phyloP scores from a whole-genome alignment of 2,113 vertebrate species.

The Rhinogobius similis region DNA sequence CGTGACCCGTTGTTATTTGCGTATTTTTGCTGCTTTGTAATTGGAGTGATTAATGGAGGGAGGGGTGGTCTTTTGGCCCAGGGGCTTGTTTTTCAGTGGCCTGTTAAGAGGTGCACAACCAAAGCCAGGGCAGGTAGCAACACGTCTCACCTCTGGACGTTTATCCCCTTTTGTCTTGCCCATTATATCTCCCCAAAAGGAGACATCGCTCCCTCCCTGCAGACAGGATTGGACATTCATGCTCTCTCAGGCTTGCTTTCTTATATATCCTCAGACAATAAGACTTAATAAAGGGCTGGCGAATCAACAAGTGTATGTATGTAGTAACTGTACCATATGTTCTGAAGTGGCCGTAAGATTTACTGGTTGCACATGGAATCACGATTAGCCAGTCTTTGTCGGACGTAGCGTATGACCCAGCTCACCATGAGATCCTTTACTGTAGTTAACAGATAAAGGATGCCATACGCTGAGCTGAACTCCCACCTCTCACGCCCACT shows the following conservation, averaged over 20 bases:
- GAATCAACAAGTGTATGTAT: constrained; percentile 20
- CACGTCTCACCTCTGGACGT: constrained; percentile 66
- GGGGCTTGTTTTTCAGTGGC: constrained; percentile 67
- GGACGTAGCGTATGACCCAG: constrained; percentile 37
- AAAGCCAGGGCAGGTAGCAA: constrained; percentile 62
- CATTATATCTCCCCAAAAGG: constrained; percentile 48
- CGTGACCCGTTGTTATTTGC: not conserved
- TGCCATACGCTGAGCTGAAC: constrained; percentile 33
- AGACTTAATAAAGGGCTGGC: constrained; percentile 44
- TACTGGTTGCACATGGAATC: constrained; percentile 54
- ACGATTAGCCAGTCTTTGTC: constrained; percentile 58
- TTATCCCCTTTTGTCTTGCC: constrained; percentile 53
- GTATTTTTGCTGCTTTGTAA: constrained; percentile 66
- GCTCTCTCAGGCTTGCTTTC: constrained; percentile 41
- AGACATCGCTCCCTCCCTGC: constrained; percentile 46
- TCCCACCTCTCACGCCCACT: constrained; percentile 7
- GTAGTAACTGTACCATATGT: constrained; percentile 49
- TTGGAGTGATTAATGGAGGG: constrained; percentile 77
- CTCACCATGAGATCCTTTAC: constrained; percentile 65
- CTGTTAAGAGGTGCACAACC: constrained; percentile 56
- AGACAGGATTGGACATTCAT: constrained; percentile 51
- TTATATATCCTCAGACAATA: constrained; percentile 40
- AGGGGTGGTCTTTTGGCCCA: constrained; percentile 66
- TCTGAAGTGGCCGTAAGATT: constrained; percentile 53
- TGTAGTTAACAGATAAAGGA: constrained; percentile 58